These are phyloP conservation scores for Drosophila borborema DNA, from an alignment of 2,888 invertebrate species.

Conservation along the genomic window DNA sequence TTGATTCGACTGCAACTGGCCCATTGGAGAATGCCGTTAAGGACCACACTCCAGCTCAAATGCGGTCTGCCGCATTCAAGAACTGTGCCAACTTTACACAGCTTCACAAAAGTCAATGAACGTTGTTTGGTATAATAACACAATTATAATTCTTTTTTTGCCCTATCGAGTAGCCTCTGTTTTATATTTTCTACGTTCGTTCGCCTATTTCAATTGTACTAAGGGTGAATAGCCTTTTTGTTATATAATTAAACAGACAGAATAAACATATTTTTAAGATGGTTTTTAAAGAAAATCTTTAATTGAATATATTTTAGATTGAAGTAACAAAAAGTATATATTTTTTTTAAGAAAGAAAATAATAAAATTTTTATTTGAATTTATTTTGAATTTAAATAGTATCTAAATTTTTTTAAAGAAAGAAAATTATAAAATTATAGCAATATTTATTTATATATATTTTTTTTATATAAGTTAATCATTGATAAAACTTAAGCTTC, in stretches of 20 bases:
- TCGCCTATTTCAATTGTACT: conserved; percentile 1
- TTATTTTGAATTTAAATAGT: too few relatives aligned
- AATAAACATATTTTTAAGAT: neutral
- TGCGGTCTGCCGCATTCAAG: conserved; percentile 50
- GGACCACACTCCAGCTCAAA: conserved; percentile 28
- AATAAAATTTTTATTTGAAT: too few relatives aligned
- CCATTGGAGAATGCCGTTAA: conserved; percentile 25
- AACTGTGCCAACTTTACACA: conserved; percentile 47
- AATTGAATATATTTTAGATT: too few relatives aligned
- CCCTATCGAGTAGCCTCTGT: conserved; percentile 2
- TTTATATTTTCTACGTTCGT: conserved; percentile 16
- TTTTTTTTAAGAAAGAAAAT: too few relatives aligned
- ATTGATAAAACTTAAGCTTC: neutral
- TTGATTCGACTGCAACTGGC: conserved; percentile 50
- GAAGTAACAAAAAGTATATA: too few relatives aligned
- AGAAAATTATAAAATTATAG: too few relatives aligned
- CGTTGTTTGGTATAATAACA: conserved; percentile 60
- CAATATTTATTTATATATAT: too few relatives aligned
- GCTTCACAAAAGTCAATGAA: conserved; percentile 49
- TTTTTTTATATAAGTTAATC: too few relatives aligned
- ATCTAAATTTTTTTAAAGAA: too few relatives aligned
- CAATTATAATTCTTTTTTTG: conserved; percentile 37
- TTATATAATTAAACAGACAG: neutral
- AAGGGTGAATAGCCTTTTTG: conserved; percentile 6
- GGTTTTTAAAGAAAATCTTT: too few relatives aligned